These are phyloP conservation scores for Cotesia congregata DNA, from an alignment of 2,888 invertebrate genomes.

Conservation along the genomic window DNA sequence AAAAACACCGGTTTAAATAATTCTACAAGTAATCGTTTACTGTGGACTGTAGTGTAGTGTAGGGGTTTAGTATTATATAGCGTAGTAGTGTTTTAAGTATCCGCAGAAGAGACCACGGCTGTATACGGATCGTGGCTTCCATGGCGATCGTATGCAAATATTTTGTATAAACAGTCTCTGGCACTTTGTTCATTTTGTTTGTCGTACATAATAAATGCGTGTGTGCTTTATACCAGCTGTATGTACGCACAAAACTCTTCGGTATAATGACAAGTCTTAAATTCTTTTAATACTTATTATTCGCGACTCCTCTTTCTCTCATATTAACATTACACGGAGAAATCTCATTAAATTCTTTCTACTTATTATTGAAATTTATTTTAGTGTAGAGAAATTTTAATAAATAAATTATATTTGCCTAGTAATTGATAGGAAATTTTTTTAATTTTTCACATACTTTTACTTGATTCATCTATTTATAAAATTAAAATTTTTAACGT, in stretches of 20 bases:
- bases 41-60: neutral
- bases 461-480: too few relatives aligned
- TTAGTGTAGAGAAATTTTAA: too few relatives aligned
- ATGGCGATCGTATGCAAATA: constrained; percentile 34
- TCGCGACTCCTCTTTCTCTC: neutral
- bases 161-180: constrained; percentile 21
- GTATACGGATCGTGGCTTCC: constrained; percentile 29
- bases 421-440: too few relatives aligned
- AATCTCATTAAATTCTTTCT: too few relatives aligned
- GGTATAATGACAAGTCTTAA: neutral
- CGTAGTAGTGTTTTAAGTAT: neutral
- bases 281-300: neutral
- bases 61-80: too few relatives aligned
- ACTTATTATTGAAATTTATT: too few relatives aligned
- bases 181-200: constrained; percentile 36
- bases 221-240: neutral
- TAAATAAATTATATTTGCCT: too few relatives aligned
- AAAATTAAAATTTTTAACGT: too few relatives aligned
- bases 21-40: neutral
- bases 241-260: neutral
- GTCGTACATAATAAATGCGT: constrained; percentile 8
- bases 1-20: constrained; percentile 15
- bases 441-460: too few relatives aligned
- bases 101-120: neutral
- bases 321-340: too few relatives aligned